These are phyloP conservation scores for Molossus molossus DNA, from an alignment of 2,797 vertebrate genomes.

Conservation along the genomic window DNA sequence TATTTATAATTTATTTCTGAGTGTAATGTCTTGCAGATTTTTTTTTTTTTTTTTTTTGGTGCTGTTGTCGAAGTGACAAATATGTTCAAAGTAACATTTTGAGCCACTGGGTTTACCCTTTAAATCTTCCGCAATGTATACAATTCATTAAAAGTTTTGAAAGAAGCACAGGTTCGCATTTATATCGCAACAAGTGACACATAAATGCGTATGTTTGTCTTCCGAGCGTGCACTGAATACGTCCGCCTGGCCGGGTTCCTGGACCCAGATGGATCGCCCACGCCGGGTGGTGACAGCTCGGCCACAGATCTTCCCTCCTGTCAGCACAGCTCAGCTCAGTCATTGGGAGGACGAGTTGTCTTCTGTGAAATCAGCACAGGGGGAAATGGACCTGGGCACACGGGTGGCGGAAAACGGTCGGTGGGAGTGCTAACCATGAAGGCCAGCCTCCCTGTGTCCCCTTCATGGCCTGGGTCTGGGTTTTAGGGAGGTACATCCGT, in stretches of 20 bases:
- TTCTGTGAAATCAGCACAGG: slow-evolving; percentile 84
- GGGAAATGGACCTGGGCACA: slow-evolving; percentile 79
- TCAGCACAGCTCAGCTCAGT: slow-evolving; percentile 83
- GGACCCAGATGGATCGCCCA: slow-evolving; percentile 71
- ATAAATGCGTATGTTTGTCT: slow-evolving; percentile 86
- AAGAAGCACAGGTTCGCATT: slow-evolving; percentile 89
- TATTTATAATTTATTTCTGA: slow-evolving; percentile 93
- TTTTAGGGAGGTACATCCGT: not conserved
- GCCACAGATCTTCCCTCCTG: slow-evolving; percentile 84
- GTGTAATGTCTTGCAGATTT: slow-evolving; percentile 84
- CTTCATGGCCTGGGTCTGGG: not conserved
- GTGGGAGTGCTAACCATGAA: not conserved
- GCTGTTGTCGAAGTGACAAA: slow-evolving; percentile 92
- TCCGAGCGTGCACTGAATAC: slow-evolving; percentile 68
- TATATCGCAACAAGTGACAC: slow-evolving; percentile 88
- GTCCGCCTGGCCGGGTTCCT: not conserved
- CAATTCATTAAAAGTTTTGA: slow-evolving; percentile 92
- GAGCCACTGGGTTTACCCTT: slow-evolving; percentile 75
- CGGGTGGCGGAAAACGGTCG: slow-evolving; percentile 34
- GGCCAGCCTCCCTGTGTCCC: not conserved
- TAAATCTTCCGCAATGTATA: slow-evolving; percentile 91
- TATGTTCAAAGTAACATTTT: slow-evolving; percentile 91
- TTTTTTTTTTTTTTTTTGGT: slow-evolving; percentile 85
- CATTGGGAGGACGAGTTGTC: slow-evolving; percentile 82
- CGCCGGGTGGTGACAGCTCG: slow-evolving; percentile 64